Evolutionary conservation across 2,888 invertebrate species (phyloP), one percentile per base, ranked within the genome.

Genomic region (Monochamus alternatus): DNA sequence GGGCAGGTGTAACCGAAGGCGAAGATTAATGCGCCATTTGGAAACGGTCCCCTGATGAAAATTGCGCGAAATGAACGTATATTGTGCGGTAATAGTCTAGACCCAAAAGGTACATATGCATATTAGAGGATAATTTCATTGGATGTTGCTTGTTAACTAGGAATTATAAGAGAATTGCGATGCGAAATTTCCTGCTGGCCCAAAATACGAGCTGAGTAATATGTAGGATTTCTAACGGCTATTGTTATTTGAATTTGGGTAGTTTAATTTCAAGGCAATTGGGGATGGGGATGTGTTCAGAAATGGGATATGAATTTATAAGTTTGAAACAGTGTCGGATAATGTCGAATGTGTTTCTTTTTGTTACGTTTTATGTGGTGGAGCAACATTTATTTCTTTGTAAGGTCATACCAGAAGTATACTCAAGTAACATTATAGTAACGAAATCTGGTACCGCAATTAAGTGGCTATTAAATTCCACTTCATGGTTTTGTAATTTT

Each of bases 161-260:
- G 55, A 55, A 55, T 55, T 55, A 55, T 55, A 38, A 38, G 55
- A 3, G 55, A 55, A 55, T 55, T 5, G 55, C n/a, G n/a, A 55
- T 14, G 55, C 2, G 55, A 55, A 55, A 55, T 55, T 55, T 55
- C n/a, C 10, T 22, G 55, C 14, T n/a, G 55, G n/a, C 22, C 55
- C n/a, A 14, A 55, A 55, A 55, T 55, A 55, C 55, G n/a, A 14
- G 55, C 55, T 22, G 4, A 22, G 7, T 22, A 55, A n/a, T 55
- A 55, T 4, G 55, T 55, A 14, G n/a, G 4, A n/a, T n/a, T 52
- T 10, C 52, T 52, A n/a, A 10, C 12, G 9, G 10, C 12, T 10
- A 55, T 3, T 14, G 14, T 55, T 55, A 55, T 55, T 55, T 55
- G 47, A 7, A 47, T 47, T 38, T 38, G 38, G 38, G 38, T 38